phyloP scores from a whole-genome alignment of 2,113 vertebrate genomes.

The Indicator maculatus region DNA sequence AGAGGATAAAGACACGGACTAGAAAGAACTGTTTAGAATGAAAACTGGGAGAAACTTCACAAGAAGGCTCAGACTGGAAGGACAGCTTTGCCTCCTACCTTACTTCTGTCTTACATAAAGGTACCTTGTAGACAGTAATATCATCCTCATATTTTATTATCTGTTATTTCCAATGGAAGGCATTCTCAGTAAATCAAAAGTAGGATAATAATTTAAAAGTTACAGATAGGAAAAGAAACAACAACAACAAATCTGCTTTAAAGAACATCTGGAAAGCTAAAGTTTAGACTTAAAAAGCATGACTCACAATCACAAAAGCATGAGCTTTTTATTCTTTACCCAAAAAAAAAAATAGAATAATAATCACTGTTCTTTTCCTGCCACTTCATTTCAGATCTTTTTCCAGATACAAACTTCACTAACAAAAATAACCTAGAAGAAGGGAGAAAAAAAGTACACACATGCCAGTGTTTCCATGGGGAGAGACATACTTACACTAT shows the following conservation, averaged over 20 bases:
- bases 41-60: background rate
- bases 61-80: background rate
- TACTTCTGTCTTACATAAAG: background rate
- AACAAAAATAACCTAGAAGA: background rate
- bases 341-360: background rate
- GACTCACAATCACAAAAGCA: background rate
- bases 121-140: background rate
- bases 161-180: background rate
- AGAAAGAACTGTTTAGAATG: background rate
- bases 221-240: background rate
- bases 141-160: background rate
- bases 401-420: background rate
- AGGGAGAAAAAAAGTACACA: background rate
- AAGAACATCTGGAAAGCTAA: background rate
- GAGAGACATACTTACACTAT: background rate
- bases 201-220: background rate
- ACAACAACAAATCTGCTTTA: background rate
- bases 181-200: background rate
- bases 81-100: background rate
- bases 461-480: background rate
- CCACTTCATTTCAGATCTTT: background rate
- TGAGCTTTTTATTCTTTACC: background rate
- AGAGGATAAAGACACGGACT: background rate
- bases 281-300: background rate
- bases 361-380: background rate